Conservation (phyloP, 1,140 invertebrate genomes). For the Drosophila obscura region DNA sequence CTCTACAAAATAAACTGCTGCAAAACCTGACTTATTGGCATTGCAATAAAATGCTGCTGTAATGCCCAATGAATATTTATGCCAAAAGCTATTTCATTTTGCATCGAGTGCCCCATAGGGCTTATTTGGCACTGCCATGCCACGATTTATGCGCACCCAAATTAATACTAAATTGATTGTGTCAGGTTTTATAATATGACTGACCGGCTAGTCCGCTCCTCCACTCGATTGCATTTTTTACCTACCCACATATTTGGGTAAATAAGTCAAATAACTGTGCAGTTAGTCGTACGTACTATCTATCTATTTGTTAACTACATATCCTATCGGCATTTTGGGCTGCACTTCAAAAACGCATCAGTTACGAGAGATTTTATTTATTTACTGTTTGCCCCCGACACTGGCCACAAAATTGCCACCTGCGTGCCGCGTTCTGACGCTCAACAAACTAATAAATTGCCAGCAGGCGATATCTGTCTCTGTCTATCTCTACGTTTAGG, state of each 20-base stretch:
- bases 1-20: conserved; percentile 58
- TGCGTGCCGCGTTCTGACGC: conserved; percentile 47
- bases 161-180: conserved; percentile 80
- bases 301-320: conserved; percentile 18
- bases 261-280: conserved; percentile 22
- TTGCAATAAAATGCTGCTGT: conserved; percentile 63
- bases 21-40: conserved; percentile 55
- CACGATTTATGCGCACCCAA: conserved; percentile 64
- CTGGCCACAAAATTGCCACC: conserved; percentile 78
- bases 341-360: conserved; percentile 50
- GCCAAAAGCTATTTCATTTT: conserved; percentile 67
- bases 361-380: conserved; percentile 66
- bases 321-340: conserved; percentile 12
- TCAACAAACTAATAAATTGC: conserved; percentile 73
- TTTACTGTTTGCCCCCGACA: conserved; percentile 61
- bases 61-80: conserved; percentile 77
- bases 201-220: not conserved
- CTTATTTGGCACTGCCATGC: conserved; percentile 67
- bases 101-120: conserved; percentile 56
- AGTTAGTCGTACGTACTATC: not conserved
- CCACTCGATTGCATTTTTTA: conserved; percentile 5
- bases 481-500: conserved; percentile 5
- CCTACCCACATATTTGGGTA: not conserved
- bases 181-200: conserved; percentile 41
- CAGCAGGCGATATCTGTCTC: conserved; percentile 6